Evolutionary conservation across 1,140 invertebrate species (phyloP).

Genomic region (Drosophila rhopaloa): DNA sequence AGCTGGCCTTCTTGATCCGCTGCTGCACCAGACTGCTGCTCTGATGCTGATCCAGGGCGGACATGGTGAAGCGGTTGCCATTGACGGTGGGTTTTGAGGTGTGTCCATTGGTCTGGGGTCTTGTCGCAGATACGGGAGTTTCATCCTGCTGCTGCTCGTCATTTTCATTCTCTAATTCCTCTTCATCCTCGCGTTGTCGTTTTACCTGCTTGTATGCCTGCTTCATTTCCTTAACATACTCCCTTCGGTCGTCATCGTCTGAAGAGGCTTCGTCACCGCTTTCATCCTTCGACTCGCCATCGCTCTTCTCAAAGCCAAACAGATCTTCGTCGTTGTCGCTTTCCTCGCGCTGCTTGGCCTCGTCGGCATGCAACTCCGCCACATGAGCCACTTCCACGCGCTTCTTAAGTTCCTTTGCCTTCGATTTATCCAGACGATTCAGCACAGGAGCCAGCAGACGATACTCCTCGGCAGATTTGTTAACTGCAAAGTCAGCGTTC

Average conservation of each 20-base stretch:
- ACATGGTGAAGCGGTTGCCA: conserved; percentile 53
- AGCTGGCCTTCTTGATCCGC: conserved; percentile 86
- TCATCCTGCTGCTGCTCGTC: conserved; percentile 3
- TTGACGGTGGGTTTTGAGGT: conserved; percentile 4
- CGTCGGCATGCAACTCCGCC: conserved; percentile 80
- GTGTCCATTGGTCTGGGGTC: conserved; percentile 40
- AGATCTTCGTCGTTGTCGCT: conserved; percentile 85
- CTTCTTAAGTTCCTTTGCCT: conserved; percentile 86
- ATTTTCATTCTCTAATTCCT: conserved; percentile 68
- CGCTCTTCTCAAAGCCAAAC: conserved; percentile 77
- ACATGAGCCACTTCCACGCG: conserved; percentile 76
- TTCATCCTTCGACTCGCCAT: conserved; percentile 50
- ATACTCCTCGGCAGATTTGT: conserved; percentile 94
- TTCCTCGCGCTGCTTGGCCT: conserved; percentile 76
- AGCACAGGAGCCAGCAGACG: conserved; percentile 95
- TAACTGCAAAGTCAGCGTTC: conserved; percentile 97
- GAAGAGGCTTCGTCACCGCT: conserved; percentile 86
- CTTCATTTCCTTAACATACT: conserved; percentile 92
- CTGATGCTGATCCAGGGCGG: conserved; percentile 43
- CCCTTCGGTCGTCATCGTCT: conserved; percentile 93
- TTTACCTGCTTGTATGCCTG: conserved; percentile 88
- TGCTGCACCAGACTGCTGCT: conserved; percentile 49
- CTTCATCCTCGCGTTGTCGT: conserved; percentile 82
- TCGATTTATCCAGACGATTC: conserved; percentile 90
- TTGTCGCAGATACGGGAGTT: conserved; percentile 20